These are phyloP conservation scores for Polia nebulosa DNA, from an alignment of 2,888 invertebrate species.

Conservation along the genomic window DNA sequence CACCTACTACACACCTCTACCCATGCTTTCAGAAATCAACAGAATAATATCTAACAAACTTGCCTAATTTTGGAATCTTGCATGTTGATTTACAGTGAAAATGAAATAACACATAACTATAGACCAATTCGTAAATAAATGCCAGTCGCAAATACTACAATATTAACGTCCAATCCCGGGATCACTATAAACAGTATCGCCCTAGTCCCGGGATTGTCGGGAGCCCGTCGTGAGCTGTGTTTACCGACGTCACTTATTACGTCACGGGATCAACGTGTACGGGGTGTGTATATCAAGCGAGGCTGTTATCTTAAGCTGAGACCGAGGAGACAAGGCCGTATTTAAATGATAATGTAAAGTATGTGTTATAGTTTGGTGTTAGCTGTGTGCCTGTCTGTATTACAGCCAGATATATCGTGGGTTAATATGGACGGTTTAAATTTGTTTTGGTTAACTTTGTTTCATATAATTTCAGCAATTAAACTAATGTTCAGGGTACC, in stretches of 20 bases:
- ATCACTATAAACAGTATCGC: constrained; percentile 39
- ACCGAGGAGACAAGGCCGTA: neutral
- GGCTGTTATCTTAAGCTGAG: constrained; percentile 1
- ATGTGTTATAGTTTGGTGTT: neutral
- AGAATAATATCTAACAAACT: no score
- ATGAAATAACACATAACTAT: no score
- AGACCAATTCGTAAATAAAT: constrained; percentile 21
- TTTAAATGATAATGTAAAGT: neutral
- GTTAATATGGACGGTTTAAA: neutral
- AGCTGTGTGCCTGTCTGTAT: no score
- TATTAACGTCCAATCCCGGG: constrained; percentile 31
- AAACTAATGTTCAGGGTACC: no score
- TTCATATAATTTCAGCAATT: no score
- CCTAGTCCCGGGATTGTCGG: constrained; percentile 13
- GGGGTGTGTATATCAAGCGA: neutral
- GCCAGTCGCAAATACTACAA: neutral
- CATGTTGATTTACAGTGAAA: no score
- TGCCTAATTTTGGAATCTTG: no score
- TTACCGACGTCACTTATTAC: constrained; percentile 42
- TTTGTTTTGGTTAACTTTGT: no score
- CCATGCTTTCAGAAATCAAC: no score
- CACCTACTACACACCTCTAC: no score
- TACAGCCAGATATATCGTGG: no score
- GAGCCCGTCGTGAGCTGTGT: constrained; percentile 8
- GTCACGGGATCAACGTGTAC: constrained; percentile 20